Evolutionary conservation across 2,797 vertebrate species (phyloP), one percentile per base, ranked within the genome.

Genomic region (Spinibarbus caldwelli): DNA sequence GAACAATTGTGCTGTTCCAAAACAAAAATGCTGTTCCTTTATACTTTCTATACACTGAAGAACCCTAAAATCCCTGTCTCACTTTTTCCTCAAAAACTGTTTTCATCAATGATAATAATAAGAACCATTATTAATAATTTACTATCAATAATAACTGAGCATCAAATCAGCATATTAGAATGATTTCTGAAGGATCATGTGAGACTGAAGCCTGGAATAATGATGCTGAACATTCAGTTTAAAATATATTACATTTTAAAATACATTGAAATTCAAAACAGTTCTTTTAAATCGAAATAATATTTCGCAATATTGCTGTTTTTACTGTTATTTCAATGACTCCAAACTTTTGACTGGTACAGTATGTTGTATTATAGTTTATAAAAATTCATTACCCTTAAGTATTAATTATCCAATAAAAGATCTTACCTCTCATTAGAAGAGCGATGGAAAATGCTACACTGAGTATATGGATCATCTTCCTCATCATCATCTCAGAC

Each of bases 401-500:
- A 72, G 11, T 31, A 76, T 10, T 29, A 19, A 17, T 11, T 43
- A 29, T 59, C 14, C 15, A 78, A 43, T 34, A 76, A 54, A 31
- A 14, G 12, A 23, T 8, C 7, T 75, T 75, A 83, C 81, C 57
- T 75, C 41, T 82, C 29, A 26, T 12, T 47, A 75, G 43, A 12
- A 83, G 71, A 66, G 57, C 17, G 15, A 75, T 0, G 1, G 43
- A 11, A 47, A 75, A 49, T 45, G 59, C 57, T 26, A 47, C 29
- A 26, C 81, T 19, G 5, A 78, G 14, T 17, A 5, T 6, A 14
- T 57, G 34, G 12, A 84, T 68, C 62, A 78, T 57, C 19, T 10
- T 78, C 17, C 17, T 80, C 64, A 5, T 67, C 31, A 4, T 47
- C 15, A 21, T 83, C 15, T 77, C 62, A 54, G 54, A 83, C n/a